Base-by-base conservation (phyloP, 1,140 invertebrate species). In the Papilio polytes region DNA sequence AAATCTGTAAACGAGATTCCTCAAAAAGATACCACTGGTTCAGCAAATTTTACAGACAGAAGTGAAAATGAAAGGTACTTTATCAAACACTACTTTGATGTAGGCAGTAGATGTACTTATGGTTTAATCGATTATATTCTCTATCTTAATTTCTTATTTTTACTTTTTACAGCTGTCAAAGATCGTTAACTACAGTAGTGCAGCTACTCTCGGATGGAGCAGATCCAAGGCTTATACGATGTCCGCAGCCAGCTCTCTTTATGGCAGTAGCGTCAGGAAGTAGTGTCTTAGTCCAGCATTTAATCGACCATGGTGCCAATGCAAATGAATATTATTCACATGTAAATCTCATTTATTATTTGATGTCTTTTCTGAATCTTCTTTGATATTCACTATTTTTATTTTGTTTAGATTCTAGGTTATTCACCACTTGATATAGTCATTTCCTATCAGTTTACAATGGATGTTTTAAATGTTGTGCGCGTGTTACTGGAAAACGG, bases 351-450 rank as follows among this genome's bases (percentile, higher is more conserved):
- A 15, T 78, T 59, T 12, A 20, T 9, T 8, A 78, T 44, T 78
- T 31, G 8, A 56, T 46, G n/a, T 74, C 12, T 18, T 74, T 78
- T 53, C 72, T 18, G 36, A 12, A 59, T 46, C 36, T 53, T 18
- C n/a, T 44, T 48, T 53, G 48, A 63, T n/a, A 72, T 70, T 80
- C 15, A 73, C 51, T 63, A 36, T 80, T 79, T 83, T 83, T 85
- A 76, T 48, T 26, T 51, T 26, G 22, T 15, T 53, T 82, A 93
- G 91, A n/a, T 83, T 41, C 78, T 82, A 8, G 81, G 80, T 7
- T 94, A 95, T 78, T 89, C 90, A 36, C 81, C 92, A 66, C 83
- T 96, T 74, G 95, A 96, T 74, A 82, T 96, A 46, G 86, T 93
- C 10, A 84, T 93, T 74, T 92, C 92, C 18, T 84, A 90, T 44